phyloP scores from a whole-genome alignment of 1,140 invertebrate species.

The Tetramorium alpestre region DNA sequence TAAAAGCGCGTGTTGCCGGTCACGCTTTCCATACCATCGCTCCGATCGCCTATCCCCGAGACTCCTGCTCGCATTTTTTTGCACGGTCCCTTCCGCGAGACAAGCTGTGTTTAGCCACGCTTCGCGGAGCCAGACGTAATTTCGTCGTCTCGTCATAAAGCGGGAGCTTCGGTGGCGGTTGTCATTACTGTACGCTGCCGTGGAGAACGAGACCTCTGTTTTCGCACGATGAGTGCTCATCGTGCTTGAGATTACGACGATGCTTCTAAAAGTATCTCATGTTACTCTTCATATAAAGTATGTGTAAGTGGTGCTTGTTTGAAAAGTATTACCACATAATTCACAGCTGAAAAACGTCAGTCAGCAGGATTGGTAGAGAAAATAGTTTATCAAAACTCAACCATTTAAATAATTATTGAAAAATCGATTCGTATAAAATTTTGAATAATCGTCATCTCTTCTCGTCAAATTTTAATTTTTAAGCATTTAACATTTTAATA shows the following conservation, averaged over 20 bases:
- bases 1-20: background rate
- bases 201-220: constrained; percentile 4
- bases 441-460: background rate
- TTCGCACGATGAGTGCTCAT: background rate
- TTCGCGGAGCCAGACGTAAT: constrained; percentile 26
- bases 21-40: constrained; percentile 37
- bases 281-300: background rate
- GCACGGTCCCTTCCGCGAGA: constrained; percentile 14
- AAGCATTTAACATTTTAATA: background rate
- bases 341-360: background rate
- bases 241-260: background rate
- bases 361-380: background rate
- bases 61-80: background rate
- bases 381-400: background rate
- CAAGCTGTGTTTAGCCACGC: constrained; percentile 35
- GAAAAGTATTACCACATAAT: background rate
- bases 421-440: background rate
- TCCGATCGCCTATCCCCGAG: constrained; percentile 3
- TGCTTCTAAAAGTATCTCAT: background rate
- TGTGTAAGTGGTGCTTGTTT: background rate
- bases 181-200: constrained; percentile 1
- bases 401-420: background rate
- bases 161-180: background rate
- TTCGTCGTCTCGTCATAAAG: constrained; percentile 40
- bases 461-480: background rate